Evolutionary conservation across 2,113 vertebrate genomes (phyloP).

Genomic region (Anguilla rostrata): DNA sequence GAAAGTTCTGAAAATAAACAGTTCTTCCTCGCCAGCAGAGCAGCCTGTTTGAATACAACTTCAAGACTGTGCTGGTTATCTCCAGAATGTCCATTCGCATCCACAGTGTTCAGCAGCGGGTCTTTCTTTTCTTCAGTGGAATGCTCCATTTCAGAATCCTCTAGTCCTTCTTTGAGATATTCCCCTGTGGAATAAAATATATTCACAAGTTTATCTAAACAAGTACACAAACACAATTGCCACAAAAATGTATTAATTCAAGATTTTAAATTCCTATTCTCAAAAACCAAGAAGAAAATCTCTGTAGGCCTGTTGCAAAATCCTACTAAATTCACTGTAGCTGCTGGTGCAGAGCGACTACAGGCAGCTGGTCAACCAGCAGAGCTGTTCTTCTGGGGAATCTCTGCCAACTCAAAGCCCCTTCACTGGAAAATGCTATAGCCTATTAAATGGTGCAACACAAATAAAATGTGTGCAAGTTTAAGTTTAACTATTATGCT

Average conservation of each 20-base stretch:
- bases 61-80: conserved; percentile 62
- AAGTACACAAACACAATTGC: background rate
- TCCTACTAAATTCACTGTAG: no score
- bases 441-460: no score
- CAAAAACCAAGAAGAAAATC: no score
- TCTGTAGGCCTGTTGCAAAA: no score
- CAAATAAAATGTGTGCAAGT: no score
- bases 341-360: no score
- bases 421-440: no score
- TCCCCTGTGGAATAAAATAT: conserved; percentile 20
- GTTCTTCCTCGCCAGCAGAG: conserved; percentile 61
- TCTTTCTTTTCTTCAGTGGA: conserved; percentile 47
- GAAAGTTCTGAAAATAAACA: conserved; percentile 50
- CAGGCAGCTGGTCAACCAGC: no score
- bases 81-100: conserved; percentile 63
- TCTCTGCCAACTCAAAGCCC: no score
- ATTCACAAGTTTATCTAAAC: background rate
- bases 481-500: no score
- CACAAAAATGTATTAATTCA: background rate
- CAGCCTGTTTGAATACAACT: conserved; percentile 61
- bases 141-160: conserved; percentile 28
- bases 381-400: no score
- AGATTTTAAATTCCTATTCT: no score
- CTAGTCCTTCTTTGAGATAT: conserved; percentile 14
- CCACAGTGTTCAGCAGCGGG: conserved; percentile 50